These are phyloP conservation scores for Xenopus laevis DNA, from an alignment of 2,113 vertebrate species.

Conservation along the genomic window DNA sequence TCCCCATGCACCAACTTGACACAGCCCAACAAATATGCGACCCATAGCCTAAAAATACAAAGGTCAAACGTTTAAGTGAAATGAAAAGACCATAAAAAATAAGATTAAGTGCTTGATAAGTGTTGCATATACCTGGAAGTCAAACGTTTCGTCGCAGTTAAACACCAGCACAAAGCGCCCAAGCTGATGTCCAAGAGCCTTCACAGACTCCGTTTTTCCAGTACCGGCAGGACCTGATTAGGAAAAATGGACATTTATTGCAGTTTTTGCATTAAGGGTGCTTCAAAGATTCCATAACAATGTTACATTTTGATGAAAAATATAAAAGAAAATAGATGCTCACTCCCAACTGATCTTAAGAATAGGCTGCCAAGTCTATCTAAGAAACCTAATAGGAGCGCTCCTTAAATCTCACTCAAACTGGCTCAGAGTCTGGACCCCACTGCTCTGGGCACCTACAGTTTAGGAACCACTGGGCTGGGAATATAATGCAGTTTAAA, in stretches of 20 bases:
- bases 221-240: conserved; percentile 91
- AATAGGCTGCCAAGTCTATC: too few species aligned
- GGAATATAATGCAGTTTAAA: too few species aligned
- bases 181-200: conserved; percentile 95
- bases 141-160: conserved; percentile 98
- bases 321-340: too few species aligned
- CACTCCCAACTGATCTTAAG: too few species aligned
- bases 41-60: conserved; percentile 82
- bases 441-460: too few species aligned
- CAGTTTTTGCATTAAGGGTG: too few species aligned
- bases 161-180: conserved; percentile 96
- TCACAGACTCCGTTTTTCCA: conserved; percentile 96
- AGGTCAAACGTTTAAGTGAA: background rate
- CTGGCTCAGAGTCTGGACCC: too few species aligned
- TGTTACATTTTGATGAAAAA: too few species aligned
- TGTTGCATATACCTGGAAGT: conserved; percentile 83
- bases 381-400: too few species aligned
- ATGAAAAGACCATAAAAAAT: background rate
- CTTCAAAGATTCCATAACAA: too few species aligned
- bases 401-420: too few species aligned
- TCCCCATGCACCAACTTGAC: conserved; percentile 96
- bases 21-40: conserved; percentile 96
- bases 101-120: background rate
- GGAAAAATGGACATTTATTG: background rate
- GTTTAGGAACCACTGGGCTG: too few species aligned